Evolutionary conservation across 2,113 vertebrate species (phyloP).

Genomic region (Ceyx melanurus): DNA sequence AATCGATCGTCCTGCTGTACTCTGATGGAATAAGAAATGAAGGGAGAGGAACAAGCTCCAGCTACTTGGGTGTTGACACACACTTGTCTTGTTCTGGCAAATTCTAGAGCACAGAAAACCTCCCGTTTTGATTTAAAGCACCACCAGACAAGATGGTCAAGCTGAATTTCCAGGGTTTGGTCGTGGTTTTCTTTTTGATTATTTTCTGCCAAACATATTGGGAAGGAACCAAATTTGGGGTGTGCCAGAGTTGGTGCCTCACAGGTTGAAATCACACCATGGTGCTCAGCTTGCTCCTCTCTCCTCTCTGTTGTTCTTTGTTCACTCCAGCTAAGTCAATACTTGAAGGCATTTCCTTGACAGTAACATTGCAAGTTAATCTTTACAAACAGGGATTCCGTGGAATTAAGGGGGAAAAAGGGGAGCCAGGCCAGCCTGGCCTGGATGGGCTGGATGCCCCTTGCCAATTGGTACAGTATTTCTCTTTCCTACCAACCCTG

Average conservation of each 20-base stretch:
- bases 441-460: conserved; percentile 99
- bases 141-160: not conserved
- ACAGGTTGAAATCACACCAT: not conserved
- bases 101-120: not conserved
- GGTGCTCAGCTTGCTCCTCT: conserved; percentile 75
- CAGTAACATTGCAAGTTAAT: conserved; percentile 97
- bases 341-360: conserved; percentile 71
- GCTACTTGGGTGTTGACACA: not conserved
- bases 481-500: conserved; percentile 92
- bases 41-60: conserved; percentile 77
- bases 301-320: conserved; percentile 43
- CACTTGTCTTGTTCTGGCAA: not conserved
- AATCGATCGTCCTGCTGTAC: conserved; percentile 52
- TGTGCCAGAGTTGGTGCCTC: not conserved
- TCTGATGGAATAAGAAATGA: conserved; percentile 45
- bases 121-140: not conserved
- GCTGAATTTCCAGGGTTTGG: not conserved
- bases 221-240: not conserved
- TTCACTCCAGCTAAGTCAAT: conserved; percentile 67
- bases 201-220: not conserved
- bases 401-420: conserved; percentile 99
- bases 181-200: not conserved
- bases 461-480: conserved; percentile 99
- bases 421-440: conserved; percentile 99
- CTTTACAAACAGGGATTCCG: conserved; percentile 99